Percentiles rank a stretch among this genome's conserved stretches.
Evolutionary conservation across 2,888 invertebrate genomes (phyloP).

Genomic region (Erynnis tages): DNA sequence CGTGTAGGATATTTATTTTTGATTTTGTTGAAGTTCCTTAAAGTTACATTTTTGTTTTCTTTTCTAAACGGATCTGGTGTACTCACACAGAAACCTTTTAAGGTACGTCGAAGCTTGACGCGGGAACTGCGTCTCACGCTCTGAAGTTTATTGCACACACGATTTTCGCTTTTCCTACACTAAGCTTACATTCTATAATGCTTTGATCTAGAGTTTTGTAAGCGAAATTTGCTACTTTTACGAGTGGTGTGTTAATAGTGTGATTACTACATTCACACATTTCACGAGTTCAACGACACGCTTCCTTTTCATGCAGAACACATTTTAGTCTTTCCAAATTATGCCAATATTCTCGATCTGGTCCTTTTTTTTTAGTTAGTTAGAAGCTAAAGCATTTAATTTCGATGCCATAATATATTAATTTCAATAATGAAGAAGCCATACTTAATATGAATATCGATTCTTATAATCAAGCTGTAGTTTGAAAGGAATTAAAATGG

Average conservation of each 20-base stretch:
- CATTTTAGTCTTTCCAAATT: constrained; percentile 9
- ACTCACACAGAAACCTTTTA: constrained; percentile 73
- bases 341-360: background rate
- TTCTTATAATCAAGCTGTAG: too few species aligned
- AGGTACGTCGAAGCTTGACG: constrained; percentile 77
- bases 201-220: constrained; percentile 45
- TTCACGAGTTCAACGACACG: constrained; percentile 43
- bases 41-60: constrained; percentile 66
- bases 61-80: constrained; percentile 74
- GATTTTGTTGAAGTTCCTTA: constrained; percentile 28
- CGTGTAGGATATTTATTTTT: constrained; percentile 9
- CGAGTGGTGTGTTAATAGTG: constrained; percentile 43
- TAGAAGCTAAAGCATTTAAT: background rate
- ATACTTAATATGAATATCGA: too few species aligned
- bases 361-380: background rate
- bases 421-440: too few species aligned
- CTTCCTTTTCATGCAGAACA: constrained; percentile 34
- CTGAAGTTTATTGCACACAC: constrained; percentile 55
- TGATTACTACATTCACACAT: constrained; percentile 48
- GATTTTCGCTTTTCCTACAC: constrained; percentile 61
- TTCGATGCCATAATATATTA: too few species aligned
- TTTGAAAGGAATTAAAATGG: too few species aligned
- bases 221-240: constrained; percentile 32
- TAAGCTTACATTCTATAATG: constrained; percentile 54
- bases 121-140: constrained; percentile 57